Evolutionary conservation across 2,888 invertebrate species (phyloP).

Genomic region (Mamestra brassicae): DNA sequence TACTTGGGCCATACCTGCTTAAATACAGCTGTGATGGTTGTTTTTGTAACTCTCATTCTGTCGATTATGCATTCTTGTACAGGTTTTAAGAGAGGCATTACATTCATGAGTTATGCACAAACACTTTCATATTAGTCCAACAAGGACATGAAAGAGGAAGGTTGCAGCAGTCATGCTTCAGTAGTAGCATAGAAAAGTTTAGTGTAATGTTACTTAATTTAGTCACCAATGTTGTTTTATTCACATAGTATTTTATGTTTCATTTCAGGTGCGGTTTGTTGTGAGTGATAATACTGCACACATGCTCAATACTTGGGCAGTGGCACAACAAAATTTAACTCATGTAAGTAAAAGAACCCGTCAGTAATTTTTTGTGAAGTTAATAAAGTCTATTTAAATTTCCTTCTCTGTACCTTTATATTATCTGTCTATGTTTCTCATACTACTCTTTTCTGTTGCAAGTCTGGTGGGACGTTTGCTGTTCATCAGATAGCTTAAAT

Average conservation of each 20-base stretch:
- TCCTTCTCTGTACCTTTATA: too few species aligned
- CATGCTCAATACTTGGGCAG: slow-evolving; percentile 96
- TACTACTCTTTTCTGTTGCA: too few species aligned
- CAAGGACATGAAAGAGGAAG: background rate
- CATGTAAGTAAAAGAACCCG: slow-evolving; percentile 92
- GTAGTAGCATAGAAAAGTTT: background rate
- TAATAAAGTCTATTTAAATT: background rate
- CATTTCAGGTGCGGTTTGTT: slow-evolving; percentile 94
- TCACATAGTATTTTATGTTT: background rate
- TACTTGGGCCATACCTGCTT: background rate
- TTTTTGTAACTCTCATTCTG: background rate
- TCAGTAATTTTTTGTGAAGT: background rate
- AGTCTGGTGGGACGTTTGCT: too few species aligned
- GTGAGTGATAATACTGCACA: slow-evolving; percentile 97
- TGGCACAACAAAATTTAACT: slow-evolving; percentile 95
- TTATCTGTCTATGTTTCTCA: too few species aligned
- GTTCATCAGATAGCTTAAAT: too few species aligned
- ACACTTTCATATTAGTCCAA: background rate
- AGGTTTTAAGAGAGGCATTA: background rate
- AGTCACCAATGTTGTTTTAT: background rate
- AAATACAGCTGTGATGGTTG: background rate
- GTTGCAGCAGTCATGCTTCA: background rate
- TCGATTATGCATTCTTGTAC: background rate
- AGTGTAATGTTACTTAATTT: background rate
- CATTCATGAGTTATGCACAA: background rate